phyloP scores from a whole-genome alignment of 2,113 vertebrate genomes.

The Caretta caretta region DNA sequence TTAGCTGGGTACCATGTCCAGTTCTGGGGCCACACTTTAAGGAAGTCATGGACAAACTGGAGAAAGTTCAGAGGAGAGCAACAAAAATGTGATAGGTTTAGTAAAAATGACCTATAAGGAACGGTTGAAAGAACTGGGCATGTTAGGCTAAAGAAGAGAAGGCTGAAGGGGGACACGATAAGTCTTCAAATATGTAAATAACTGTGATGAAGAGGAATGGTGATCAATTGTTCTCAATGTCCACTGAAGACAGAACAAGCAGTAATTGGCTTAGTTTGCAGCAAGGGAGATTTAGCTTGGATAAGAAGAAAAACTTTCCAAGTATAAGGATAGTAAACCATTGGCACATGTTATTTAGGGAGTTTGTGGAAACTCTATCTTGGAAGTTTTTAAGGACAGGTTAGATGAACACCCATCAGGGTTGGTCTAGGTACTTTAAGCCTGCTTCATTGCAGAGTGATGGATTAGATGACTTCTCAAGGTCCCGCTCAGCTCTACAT shows the following conservation, averaged over 20 bases:
- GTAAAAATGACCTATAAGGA: not conserved
- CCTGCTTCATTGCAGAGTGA: not conserved
- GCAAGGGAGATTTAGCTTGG: not conserved
- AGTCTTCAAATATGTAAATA: not conserved
- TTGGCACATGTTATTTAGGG: not conserved
- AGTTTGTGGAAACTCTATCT: not conserved
- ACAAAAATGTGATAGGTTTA: not conserved
- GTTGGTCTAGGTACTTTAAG: not conserved
- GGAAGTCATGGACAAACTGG: not conserved
- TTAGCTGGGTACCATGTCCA: not conserved
- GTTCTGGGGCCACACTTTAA: not conserved
- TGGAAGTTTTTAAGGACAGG: not conserved
- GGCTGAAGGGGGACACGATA: too few species aligned
- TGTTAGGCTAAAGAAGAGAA: not conserved
- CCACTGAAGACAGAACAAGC: not conserved
- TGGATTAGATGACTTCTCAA: not conserved
- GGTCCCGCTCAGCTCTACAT: not conserved
- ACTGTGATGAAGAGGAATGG: not conserved
- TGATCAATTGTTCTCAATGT: not conserved
- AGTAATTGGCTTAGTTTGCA: not conserved
- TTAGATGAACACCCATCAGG: not conserved
- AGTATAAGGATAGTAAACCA: not conserved
- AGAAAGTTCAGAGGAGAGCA: not conserved
- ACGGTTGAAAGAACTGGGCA: not conserved
- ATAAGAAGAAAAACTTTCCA: not conserved